Evolutionary conservation across 2,888 invertebrate species (phyloP), one percentile per base, ranked within the genome.

Genomic region (Orthosia gracilis): DNA sequence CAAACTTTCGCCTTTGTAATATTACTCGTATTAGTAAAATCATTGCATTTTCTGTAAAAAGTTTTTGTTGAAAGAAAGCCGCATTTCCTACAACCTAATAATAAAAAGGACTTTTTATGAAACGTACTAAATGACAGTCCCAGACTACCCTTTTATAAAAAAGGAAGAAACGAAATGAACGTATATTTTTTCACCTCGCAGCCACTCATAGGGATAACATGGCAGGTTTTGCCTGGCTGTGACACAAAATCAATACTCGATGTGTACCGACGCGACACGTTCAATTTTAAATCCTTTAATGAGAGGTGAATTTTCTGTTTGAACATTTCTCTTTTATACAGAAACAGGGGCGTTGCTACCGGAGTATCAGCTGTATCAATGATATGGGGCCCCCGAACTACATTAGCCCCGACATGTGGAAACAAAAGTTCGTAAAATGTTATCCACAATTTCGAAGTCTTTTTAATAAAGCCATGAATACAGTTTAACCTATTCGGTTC

Each of bases 221-320:
- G 54, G 21, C 64, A 66, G 58, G 49, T 57, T 57, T 54, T 12
- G 50, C 21, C 54, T 73, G 73, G 26, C 62, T 58, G 21, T 63
- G 78, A 68, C 78, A 74, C 57, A 69, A 78, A 84, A 84, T 83
- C 84, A 71, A 83, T 83, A 83, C 67, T 59, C 23, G 52, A 66
- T 49, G 65, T 58, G 49, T 26, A 52, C 66, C 40, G 55, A 12
- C 26, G n/a, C 26, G n/a, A 55, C 52, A 67, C 59, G 13, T 64
- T 45, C 17, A 58, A 54, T 67, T 80, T 80, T 55, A 40, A 78
- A 76, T 0, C 57, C 50, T 66, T 49, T 64, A 26, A 59, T 66
- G 49, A 17, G n/a, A 47, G 23, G n/a, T 1, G 26, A 31, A 0
- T 31, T 50, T 74, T 52, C n/a, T 54, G 11, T 21, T 59, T 31